Evolutionary conservation across 2,113 vertebrate genomes (phyloP).

Genomic region (Propithecus coquereli): DNA sequence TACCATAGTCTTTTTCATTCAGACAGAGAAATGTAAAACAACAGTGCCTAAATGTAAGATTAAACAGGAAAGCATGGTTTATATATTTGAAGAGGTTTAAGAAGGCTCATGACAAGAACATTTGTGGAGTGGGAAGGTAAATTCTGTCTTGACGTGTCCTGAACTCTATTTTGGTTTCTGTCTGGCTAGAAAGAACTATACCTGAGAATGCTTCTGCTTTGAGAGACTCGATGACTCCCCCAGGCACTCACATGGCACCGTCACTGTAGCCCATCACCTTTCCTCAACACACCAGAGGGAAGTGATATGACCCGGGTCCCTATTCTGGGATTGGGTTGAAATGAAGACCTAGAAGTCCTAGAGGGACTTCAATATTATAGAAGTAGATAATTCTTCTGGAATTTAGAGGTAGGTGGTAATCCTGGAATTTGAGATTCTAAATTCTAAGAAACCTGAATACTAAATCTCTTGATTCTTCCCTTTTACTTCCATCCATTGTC

Average conservation of each 20-base stretch:
- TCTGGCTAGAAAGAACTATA: background rate
- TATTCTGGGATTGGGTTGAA: background rate
- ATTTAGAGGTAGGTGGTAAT: background rate
- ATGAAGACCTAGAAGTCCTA: background rate
- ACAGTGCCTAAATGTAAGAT: background rate
- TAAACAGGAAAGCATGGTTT: background rate
- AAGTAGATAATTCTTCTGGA: background rate
- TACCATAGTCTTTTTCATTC: background rate
- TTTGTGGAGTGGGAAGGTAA: background rate
- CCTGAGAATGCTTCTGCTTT: background rate
- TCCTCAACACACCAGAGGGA: background rate
- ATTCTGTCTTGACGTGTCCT: background rate
- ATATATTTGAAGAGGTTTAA: background rate
- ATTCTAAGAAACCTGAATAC: background rate
- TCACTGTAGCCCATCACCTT: background rate
- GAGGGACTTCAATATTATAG: background rate
- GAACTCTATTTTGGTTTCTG: background rate
- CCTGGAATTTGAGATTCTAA: background rate
- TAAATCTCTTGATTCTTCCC: background rate
- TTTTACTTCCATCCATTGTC: background rate
- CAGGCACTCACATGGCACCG: fast-evolving
- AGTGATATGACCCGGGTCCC: background rate
- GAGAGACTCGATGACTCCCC: background rate
- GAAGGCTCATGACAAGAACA: background rate
- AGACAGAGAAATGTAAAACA: background rate